Percentiles rank a stretch among this genome's conserved stretches.
phyloP scores from a whole-genome alignment of 2,888 invertebrate species.

The Drosophila meridiana region DNA sequence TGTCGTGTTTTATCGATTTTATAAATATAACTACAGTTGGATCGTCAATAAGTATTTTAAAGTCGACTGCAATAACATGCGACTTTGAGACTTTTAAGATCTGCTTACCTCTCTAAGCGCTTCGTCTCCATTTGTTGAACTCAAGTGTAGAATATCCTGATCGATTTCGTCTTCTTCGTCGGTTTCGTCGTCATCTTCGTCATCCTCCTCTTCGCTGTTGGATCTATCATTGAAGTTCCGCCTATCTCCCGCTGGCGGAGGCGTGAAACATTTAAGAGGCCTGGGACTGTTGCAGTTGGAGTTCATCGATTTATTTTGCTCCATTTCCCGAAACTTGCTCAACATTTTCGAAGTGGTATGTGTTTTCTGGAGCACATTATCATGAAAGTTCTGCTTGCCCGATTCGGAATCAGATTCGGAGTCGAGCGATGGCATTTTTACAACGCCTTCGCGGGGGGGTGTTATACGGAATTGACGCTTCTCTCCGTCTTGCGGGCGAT shows the following conservation, averaged over 20 bases:
- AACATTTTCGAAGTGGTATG: conserved; percentile 95
- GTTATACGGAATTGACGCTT: conserved; percentile 93
- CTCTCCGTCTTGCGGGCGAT: conserved; percentile 88
- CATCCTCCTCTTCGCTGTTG: conserved; percentile 85
- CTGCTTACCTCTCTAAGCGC: conserved; percentile 87
- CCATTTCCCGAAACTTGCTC: conserved; percentile 94
- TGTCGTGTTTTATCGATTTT: no score
- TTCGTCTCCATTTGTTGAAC: conserved; percentile 87
- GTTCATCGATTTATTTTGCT: conserved; percentile 87
- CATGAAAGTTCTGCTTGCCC: conserved; percentile 32
- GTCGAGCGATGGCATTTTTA: conserved; percentile 85
- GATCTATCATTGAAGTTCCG: conserved; percentile 83
- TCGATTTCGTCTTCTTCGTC: conserved; percentile 75
- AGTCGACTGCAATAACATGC: not conserved
- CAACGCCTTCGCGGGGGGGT: conserved; percentile 92
- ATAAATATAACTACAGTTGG: not conserved
- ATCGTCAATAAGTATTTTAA: not conserved
- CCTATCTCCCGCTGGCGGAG: conserved; percentile 90
- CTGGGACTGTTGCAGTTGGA: conserved; percentile 87
- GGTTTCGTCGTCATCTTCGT: conserved; percentile 82
- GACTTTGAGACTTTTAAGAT: not conserved
- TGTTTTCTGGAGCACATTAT: conserved; percentile 85
- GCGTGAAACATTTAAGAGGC: conserved; percentile 95
- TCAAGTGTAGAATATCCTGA: conserved; percentile 8
- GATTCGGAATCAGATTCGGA: conserved; percentile 74